These are phyloP conservation scores for Amblyjoppa fuscipennis DNA, from an alignment of 2,888 invertebrate species.

Conservation along the genomic window DNA sequence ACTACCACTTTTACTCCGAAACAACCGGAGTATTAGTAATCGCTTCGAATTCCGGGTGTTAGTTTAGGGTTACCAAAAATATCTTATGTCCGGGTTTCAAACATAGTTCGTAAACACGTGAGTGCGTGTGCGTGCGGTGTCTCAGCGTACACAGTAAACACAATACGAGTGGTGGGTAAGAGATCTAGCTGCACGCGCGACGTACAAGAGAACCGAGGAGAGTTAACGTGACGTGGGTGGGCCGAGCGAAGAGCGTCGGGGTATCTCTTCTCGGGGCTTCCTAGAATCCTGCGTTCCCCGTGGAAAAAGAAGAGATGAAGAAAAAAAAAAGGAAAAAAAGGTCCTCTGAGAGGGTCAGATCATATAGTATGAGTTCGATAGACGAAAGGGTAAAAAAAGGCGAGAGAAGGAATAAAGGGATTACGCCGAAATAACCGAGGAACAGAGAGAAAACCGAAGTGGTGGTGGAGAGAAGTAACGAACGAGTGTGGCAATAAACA, in stretches of 20 bases:
- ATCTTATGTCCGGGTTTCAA: conserved; percentile 72
- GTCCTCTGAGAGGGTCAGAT: conserved; percentile 52
- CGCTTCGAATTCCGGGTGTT: conserved; percentile 54
- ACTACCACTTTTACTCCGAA: conserved; percentile 38
- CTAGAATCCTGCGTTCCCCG: conserved; percentile 62
- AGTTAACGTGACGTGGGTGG: conserved; percentile 80
- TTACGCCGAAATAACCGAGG: conserved; percentile 41
- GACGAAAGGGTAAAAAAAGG: conserved; percentile 48
- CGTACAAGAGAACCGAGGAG: conserved; percentile 68
- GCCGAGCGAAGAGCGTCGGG: conserved; percentile 65
- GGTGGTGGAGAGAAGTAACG: conserved; percentile 29
- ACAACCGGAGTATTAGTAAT: conserved; percentile 55
- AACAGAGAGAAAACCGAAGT: conserved; percentile 39
- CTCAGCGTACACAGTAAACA: background rate
- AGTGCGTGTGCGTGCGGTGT: conserved; percentile 3
- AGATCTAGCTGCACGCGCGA: conserved; percentile 42
- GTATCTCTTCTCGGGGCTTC: conserved; percentile 66
- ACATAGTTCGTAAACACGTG: conserved; percentile 3
- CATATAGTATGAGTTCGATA: conserved; percentile 53
- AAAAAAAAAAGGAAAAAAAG: conserved; percentile 33
- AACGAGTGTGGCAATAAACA: conserved; percentile 61
- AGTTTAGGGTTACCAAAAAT: conserved; percentile 80
- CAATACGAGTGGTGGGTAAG: conserved; percentile 10
- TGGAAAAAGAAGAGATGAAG: conserved; percentile 28
- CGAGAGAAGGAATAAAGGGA: background rate